A percentile compares a stretch with the other conserved stretches of the same genome.
Evolutionary conservation across 2,113 vertebrate species (phyloP).

Genomic region (Oxyura jamaicensis): DNA sequence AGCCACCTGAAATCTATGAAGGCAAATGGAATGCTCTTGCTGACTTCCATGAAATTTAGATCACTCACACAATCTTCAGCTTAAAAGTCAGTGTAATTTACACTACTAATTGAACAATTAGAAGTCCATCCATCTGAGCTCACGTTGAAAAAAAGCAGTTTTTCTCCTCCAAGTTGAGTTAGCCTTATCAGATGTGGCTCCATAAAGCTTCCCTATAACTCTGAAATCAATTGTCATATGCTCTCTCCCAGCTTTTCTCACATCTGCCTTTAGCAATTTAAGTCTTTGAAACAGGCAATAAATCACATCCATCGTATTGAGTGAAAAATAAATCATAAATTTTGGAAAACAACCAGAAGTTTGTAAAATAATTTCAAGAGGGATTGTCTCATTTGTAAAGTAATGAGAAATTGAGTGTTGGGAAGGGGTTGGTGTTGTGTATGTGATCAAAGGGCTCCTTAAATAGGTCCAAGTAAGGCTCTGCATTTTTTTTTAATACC

Average conservation of each 20-base stretch:
- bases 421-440: background rate
- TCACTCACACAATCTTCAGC: background rate
- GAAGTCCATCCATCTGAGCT: background rate
- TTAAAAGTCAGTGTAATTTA: conserved; percentile 9
- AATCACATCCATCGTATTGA: conserved; percentile 59
- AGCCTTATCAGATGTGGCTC: background rate
- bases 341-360: conserved; percentile 45
- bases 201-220: conserved; percentile 7
- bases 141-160: background rate
- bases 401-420: background rate
- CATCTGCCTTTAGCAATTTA: conserved; percentile 56
- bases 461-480: background rate
- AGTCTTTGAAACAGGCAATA: conserved; percentile 61
- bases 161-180: background rate
- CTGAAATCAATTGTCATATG: background rate
- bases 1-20: background rate
- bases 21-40: background rate
- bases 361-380: conserved; percentile 15
- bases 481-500: background rate
- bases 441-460: background rate
- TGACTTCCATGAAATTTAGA: background rate
- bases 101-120: conserved; percentile 14
- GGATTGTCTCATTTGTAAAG: background rate
- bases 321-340: conserved; percentile 70
- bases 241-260: conserved; percentile 15